Evolutionary conservation across 2,888 invertebrate species (phyloP), one percentile per base, ranked within the genome.

Genomic region (Acanthoscelides obtectus): DNA sequence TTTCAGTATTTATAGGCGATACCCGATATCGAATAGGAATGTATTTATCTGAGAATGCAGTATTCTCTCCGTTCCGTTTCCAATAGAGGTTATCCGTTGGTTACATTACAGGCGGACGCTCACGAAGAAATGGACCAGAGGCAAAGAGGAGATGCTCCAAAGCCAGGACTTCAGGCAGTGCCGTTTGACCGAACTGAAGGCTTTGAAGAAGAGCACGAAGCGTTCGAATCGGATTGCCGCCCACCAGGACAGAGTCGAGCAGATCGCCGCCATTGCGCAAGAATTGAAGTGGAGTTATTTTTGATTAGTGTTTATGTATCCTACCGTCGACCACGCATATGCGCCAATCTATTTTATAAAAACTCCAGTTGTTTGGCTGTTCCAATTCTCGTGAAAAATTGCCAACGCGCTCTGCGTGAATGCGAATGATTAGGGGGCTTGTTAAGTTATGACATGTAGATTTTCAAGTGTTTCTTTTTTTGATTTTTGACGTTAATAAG

Each of bases 101-200:
- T 17, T 45, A 45, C 45, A 12, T 45, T 45, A 45, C 12, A 45
- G 88, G 96, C 97, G 78, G 98, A 99, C 87, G 98, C 98, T 82
- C 99, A 99, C 86, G 99, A 99, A 86, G 98, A 98, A n/a, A 86
- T 99, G 99, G 99, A 97, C 98, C 72, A 91, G 94, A 79, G 99
- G 98, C 82, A 99, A 99, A 86, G 99, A 99, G 84, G 98, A 98
- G 85, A 97, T 98, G 97, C 91, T 99, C 77, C 95, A 96, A 85
- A 95, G 95, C 76, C 95, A 96, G 85, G 98, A 99, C 88, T 99
- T 97, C 93, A 93, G 98, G 81, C 95, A 96, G 84, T 98, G 98
- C 88, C 95, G 97, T 86, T 90, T 99, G 79, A 95, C 98, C 86
- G 98, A 99, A 87, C 91, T 99, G 83, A 99, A 99, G 90, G 99